These are phyloP conservation scores for Chymomyza amoena DNA, from an alignment of 2,888 invertebrate species.

Conservation along the genomic window DNA sequence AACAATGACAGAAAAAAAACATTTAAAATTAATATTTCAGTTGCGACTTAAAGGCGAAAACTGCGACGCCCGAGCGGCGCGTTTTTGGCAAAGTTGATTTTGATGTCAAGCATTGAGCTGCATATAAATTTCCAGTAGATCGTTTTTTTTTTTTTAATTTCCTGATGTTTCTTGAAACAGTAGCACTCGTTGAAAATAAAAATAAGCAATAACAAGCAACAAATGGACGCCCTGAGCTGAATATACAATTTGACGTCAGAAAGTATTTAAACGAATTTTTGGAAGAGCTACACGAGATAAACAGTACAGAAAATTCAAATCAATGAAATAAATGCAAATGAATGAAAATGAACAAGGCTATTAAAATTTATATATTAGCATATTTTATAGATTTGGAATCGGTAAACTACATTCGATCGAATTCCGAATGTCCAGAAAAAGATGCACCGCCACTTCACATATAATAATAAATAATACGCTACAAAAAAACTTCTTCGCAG, in stretches of 20 bases:
- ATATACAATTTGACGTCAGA: constrained; percentile 68
- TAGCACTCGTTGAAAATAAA: constrained; percentile 18
- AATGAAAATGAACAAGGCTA: neutral
- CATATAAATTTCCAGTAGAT: constrained; percentile 37
- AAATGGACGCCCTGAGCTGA: constrained; percentile 49
- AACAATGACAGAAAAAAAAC: constrained; percentile 1
- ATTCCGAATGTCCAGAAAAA: too few relatives aligned
- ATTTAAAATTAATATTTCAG: constrained; percentile 50
- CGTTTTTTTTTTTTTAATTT: constrained; percentile 45
- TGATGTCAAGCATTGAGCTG: constrained; percentile 44
- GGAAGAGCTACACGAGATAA: constrained; percentile 4
- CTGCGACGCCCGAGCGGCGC: constrained; percentile 34
- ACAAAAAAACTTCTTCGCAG: too few relatives aligned
- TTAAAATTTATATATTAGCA: neutral
- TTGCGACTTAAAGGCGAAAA: constrained; percentile 26
- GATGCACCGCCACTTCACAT: too few relatives aligned
- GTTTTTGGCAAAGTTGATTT: constrained; percentile 51
- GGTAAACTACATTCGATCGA: too few relatives aligned
- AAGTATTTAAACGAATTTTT: neutral
- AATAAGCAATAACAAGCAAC: constrained; percentile 20
- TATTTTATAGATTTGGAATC: too few relatives aligned
- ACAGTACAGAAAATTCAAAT: constrained; percentile 8
- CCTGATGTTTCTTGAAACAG: constrained; percentile 35
- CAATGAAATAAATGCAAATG: neutral
- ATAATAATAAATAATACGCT: too few relatives aligned